phyloP scores from a whole-genome alignment of 1,140 invertebrate genomes.

The Drosophila ercepeae region DNA sequence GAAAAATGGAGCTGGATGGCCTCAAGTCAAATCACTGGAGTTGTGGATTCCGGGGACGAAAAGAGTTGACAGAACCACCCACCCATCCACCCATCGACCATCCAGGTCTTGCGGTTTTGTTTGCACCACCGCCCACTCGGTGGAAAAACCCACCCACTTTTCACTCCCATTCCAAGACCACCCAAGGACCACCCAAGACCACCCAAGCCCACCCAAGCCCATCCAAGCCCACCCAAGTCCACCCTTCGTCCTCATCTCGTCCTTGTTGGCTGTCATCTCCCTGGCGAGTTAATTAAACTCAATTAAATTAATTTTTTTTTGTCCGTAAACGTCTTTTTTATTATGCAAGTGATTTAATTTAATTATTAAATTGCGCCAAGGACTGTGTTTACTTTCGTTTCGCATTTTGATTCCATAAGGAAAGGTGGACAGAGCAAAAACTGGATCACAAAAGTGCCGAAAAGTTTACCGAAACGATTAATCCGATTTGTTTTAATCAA shows the following conservation, averaged over 20 bases:
- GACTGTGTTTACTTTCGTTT: constrained; percentile 61
- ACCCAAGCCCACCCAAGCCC: not conserved
- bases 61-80: constrained; percentile 33
- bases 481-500: not conserved
- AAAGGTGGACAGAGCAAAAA: not conserved
- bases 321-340: constrained; percentile 76
- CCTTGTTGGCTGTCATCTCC: constrained; percentile 76
- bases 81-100: not conserved
- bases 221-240: not conserved
- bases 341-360: constrained; percentile 82
- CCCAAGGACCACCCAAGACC: not conserved
- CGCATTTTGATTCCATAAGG: not conserved
- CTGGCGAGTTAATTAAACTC: constrained; percentile 82
- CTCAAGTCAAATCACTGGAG: constrained; percentile 17
- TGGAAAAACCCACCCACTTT: not conserved
- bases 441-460: not conserved
- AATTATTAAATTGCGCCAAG: constrained; percentile 80
- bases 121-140: constrained; percentile 39
- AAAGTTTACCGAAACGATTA: not conserved
- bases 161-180: not conserved
- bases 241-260: constrained; percentile 11
- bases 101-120: constrained; percentile 55
- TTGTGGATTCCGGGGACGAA: constrained; percentile 6
- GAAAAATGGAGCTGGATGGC: constrained; percentile 15
- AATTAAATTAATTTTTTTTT: constrained; percentile 79